Evolutionary conservation across 1,140 invertebrate genomes (phyloP).

Genomic region (Plectrocnemia conspersa): DNA sequence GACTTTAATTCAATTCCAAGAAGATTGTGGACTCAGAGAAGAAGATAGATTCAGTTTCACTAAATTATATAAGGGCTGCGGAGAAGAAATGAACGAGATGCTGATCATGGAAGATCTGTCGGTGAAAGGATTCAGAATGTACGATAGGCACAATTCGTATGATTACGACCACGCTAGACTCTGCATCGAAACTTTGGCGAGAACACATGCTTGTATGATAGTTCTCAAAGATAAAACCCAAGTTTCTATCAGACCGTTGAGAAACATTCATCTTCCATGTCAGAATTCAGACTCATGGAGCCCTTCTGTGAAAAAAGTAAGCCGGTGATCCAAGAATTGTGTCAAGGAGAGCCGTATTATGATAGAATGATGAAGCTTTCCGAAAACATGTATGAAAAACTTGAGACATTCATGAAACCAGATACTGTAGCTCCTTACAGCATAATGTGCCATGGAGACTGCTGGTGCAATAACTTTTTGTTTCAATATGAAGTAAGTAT

Average conservation of each 20-base stretch:
- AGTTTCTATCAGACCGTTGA: too few species aligned
- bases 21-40: background rate
- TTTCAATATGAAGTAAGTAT: conserved; percentile 41
- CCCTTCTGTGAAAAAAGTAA: too few species aligned
- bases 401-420: background rate
- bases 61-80: conserved; percentile 35
- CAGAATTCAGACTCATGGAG: too few species aligned
- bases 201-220: conserved; percentile 46
- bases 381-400: background rate
- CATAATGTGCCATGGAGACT: conserved; percentile 42
- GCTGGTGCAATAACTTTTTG: conserved; percentile 46
- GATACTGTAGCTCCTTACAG: background rate
- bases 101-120: conserved; percentile 44
- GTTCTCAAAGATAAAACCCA: too few species aligned
- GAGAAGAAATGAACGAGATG: conserved; percentile 30
- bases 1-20: background rate
- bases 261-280: too few species aligned
- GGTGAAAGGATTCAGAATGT: conserved; percentile 38
- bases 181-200: conserved; percentile 39
- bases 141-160: conserved; percentile 37
- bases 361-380: background rate
- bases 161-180: conserved; percentile 39
- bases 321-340: too few species aligned
- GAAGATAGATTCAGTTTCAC: conserved; percentile 23
- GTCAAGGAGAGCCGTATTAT: background rate